These are phyloP conservation scores for Cryptus armator DNA, from an alignment of 2,888 invertebrate genomes.

Conservation along the genomic window DNA sequence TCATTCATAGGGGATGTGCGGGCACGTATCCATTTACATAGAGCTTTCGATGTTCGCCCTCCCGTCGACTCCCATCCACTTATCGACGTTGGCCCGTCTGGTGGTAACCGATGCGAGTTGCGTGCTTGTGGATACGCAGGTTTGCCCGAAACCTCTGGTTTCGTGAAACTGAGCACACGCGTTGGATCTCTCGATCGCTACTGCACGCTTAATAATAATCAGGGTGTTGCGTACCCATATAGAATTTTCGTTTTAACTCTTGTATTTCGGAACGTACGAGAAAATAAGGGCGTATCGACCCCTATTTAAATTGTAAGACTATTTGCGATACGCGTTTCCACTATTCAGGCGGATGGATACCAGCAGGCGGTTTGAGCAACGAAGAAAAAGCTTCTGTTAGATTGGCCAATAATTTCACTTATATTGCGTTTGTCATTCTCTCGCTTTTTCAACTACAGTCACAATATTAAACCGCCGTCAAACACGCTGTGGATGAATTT, in stretches of 20 bases:
- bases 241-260: conserved; percentile 20
- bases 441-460: too few relatives aligned
- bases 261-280: not conserved
- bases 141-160: conserved; percentile 62
- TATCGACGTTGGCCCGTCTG: conserved; percentile 64
- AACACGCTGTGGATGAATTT: not conserved
- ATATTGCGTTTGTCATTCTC: too few relatives aligned
- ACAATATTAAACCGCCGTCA: not conserved
- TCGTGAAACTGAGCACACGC: conserved; percentile 28
- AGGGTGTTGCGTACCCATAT: not conserved
- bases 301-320: too few relatives aligned
- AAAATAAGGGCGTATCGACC: too few relatives aligned
- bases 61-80: conserved; percentile 61
- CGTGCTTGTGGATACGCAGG: conserved; percentile 60
- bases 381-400: too few relatives aligned
- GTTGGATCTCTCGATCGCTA: conserved; percentile 3
- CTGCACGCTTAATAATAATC: conserved; percentile 38
- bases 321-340: too few relatives aligned
- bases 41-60: conserved; percentile 42
- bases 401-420: too few relatives aligned
- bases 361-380: too few relatives aligned
- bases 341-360: too few relatives aligned
- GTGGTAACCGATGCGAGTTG: conserved; percentile 37
- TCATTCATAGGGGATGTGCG: conserved; percentile 51
- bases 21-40: conserved; percentile 64